Conservation (phyloP, 2,888 invertebrate genomes). For the Sarcophaga carnaria region DNA sequence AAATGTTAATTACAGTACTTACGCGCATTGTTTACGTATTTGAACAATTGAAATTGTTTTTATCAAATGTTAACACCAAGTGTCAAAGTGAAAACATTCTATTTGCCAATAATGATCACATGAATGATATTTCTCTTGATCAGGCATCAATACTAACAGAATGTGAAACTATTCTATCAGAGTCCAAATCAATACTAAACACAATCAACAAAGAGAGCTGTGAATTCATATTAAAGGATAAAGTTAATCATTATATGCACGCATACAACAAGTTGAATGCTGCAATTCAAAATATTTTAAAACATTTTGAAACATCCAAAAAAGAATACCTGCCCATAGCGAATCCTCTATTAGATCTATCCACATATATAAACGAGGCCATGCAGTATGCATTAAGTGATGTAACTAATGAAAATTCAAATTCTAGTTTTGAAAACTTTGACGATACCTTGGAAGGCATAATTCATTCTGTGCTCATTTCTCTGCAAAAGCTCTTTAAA, state of each 20-base stretch:
- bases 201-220: conserved; percentile 74
- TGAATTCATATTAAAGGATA: conserved; percentile 76
- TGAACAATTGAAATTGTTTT: conserved; percentile 86
- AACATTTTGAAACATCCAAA: conserved; percentile 47
- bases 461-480: conserved; percentile 83
- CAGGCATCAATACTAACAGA: conserved; percentile 69
- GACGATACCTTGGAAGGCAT: conserved; percentile 82
- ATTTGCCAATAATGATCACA: conserved; percentile 53
- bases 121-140: conserved; percentile 64
- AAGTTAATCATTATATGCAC: conserved; percentile 68
- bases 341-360: conserved; percentile 74
- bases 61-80: conserved; percentile 85
- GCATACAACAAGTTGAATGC: conserved; percentile 70
- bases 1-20: conserved; percentile 73
- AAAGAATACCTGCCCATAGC: conserved; percentile 75
- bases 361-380: conserved; percentile 67
- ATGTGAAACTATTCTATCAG: conserved; percentile 71
- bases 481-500: conserved; percentile 85
- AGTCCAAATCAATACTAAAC: conserved; percentile 71
- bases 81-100: conserved; percentile 72
- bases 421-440: conserved; percentile 73
- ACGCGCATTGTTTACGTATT: conserved; percentile 81
- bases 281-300: conserved; percentile 65
- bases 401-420: no score
- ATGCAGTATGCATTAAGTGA: conserved; percentile 1